Evolutionary conservation across 2,888 invertebrate species (phyloP).

Genomic region (Steinernema scapterisci): DNA sequence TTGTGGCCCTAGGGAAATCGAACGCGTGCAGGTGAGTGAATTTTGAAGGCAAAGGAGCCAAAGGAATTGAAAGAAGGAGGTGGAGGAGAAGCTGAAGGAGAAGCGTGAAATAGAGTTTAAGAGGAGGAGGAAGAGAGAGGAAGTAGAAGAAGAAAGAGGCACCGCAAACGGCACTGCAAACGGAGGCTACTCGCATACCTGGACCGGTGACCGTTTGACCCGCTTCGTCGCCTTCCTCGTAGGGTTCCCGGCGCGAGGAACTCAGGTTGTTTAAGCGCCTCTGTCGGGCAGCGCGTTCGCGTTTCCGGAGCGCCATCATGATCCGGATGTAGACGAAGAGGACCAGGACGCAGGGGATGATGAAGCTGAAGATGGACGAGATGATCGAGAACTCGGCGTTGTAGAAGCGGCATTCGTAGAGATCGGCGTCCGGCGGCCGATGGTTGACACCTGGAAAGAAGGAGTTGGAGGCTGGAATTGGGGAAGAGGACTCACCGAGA

Average conservation of each 20-base stretch:
- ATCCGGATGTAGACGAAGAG: slow-evolving; percentile 69
- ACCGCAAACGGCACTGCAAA: slow-evolving; percentile 31
- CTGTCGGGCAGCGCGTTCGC: slow-evolving; percentile 63
- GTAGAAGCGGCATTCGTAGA: slow-evolving; percentile 70
- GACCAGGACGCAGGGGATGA: slow-evolving; percentile 71
- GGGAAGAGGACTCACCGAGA: slow-evolving; percentile 75
- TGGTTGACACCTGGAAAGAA: slow-evolving; percentile 59
- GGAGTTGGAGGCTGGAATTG: background rate
- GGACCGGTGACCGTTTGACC: slow-evolving; percentile 65
- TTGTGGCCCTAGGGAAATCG: background rate
- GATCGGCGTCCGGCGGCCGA: slow-evolving; percentile 56
- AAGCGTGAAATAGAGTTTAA: slow-evolving; percentile 34
- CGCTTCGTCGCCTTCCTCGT: slow-evolving; percentile 52
- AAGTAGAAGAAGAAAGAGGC: slow-evolving; percentile 4
- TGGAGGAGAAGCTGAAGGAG: slow-evolving; percentile 26
- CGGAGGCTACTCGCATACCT: slow-evolving; percentile 47
- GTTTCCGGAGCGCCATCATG: slow-evolving; percentile 59
- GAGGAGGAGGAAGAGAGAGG: background rate
- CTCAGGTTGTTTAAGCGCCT: slow-evolving; percentile 36
- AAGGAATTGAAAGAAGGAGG: background rate
- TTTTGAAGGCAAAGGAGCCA: slow-evolving; percentile 26
- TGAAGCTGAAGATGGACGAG: slow-evolving; percentile 69
- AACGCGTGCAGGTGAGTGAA: background rate
- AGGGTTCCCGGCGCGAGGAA: slow-evolving; percentile 19
- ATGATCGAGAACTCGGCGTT: slow-evolving; percentile 71